Evolutionary conservation across 35 echinoderm and acorn worm species (phyloP), one percentile per base, ranked within the genome.

Genomic region (Strongylocentrotus purpuratus): DNA sequence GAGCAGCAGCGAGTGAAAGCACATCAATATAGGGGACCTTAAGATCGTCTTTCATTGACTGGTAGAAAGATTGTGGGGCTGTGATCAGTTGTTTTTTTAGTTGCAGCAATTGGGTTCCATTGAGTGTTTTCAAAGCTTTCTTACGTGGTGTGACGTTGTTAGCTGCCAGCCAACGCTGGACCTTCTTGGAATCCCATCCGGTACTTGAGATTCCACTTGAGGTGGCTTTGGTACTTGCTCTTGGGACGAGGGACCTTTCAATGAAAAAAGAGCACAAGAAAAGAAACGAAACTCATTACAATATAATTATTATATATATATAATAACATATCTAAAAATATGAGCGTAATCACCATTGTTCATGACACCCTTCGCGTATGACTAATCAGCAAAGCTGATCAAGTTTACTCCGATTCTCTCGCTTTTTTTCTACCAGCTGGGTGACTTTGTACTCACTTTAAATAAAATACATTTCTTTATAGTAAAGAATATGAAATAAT

Each of bases 51-150:
- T 89, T 89, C 87, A 89, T 45, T 0, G 87, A 89, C 45, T 89
- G 32, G 45, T 45, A 89, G 87, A 89, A 89, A 20, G 45, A 10
- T 0, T 89, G 33, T 22, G 87, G 87, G 17, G 33, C 87, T 45
- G 87, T 89, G 7, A 11, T 89, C 12, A 33, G 87, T 13, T 89
- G 87, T 25, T 89, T 89, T 31, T 89, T 89, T 9, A 89, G 87
- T 31, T 89, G 87, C 87, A 89, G 87, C n/a, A 89, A 89, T 9
- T 89, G 87, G 13, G 32, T 89, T 41, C 87, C 87, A 31, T 89
- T 89, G 33, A 89, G 18, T 11, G 2, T 45, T 46, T 89, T 89
- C 12, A 89, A 28, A 33, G 32, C 33, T 25, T 89, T 89, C 9
- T 46, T 89, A 46, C 87, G 87, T 89, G 87, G 4, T 9, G 87